Conservation (phyloP, 2,888 invertebrate genomes). For the Leucoma salicis region DNA sequence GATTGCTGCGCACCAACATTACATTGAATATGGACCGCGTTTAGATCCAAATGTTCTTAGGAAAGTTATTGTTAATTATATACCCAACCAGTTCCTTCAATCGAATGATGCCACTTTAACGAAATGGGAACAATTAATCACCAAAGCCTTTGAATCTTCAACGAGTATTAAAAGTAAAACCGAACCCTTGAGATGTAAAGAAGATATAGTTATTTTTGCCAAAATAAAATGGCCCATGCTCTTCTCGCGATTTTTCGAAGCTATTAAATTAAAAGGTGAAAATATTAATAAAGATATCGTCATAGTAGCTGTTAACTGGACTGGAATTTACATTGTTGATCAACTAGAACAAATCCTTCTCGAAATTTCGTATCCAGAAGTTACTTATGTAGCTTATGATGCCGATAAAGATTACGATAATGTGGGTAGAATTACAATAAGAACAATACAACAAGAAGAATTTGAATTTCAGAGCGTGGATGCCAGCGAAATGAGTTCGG, state of each 20-base stretch:
- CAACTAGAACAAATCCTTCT: slow-evolving; percentile 94
- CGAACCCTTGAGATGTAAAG: slow-evolving; percentile 88
- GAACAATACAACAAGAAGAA: slow-evolving; percentile 93
- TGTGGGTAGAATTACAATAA: slow-evolving; percentile 87
- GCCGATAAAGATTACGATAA: slow-evolving; percentile 71
- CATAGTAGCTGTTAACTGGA: slow-evolving; percentile 97
- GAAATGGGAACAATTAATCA: slow-evolving; percentile 88
- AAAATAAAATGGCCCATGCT: slow-evolving; percentile 96
- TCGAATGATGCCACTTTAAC: slow-evolving; percentile 84
- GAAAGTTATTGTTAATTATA: slow-evolving; percentile 88
- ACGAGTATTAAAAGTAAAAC: slow-evolving; percentile 86
- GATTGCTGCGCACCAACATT: slow-evolving; percentile 95
- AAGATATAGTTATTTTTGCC: slow-evolving; percentile 95
- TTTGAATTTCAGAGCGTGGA: slow-evolving; percentile 95
- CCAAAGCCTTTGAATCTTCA: slow-evolving; percentile 87
- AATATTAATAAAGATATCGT: slow-evolving; percentile 86
- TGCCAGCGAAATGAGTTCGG: slow-evolving; percentile 91
- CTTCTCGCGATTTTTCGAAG: slow-evolving; percentile 97
- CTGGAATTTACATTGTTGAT: slow-evolving; percentile 95
- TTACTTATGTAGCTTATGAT: slow-evolving; percentile 87
- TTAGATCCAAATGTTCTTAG: slow-evolving; percentile 86
- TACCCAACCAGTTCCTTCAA: slow-evolving; percentile 88
- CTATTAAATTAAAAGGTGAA: slow-evolving; percentile 88
- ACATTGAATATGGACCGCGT: slow-evolving; percentile 88
- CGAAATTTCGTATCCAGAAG: slow-evolving; percentile 93